phyloP scores from a whole-genome alignment of 2,888 invertebrate genomes.

The Papilio elwesi region DNA sequence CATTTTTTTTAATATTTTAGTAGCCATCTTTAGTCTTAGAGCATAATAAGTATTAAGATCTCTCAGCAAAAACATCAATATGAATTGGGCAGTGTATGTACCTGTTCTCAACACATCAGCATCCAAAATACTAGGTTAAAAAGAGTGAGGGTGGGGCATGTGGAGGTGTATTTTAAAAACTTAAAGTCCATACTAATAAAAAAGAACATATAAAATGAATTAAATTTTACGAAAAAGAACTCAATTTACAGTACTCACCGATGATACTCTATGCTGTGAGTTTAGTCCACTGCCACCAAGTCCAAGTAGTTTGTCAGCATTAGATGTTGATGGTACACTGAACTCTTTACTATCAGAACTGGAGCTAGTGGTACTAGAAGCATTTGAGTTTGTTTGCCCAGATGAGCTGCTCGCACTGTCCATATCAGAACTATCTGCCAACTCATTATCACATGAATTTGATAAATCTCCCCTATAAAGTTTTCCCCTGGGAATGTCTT shows the following conservation, averaged over 20 bases:
- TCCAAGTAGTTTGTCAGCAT: conserved; percentile 74
- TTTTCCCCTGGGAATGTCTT: conserved; percentile 75
- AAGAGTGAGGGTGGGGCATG: too few species aligned
- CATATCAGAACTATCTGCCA: conserved; percentile 57
- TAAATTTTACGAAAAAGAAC: not conserved
- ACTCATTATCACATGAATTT: conserved; percentile 59
- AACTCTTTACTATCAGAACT: conserved; percentile 73
- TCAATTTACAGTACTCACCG: conserved; percentile 52
- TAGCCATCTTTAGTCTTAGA: too few species aligned
- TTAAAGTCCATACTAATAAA: too few species aligned
- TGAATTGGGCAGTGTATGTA: too few species aligned
- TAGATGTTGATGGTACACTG: conserved; percentile 74
- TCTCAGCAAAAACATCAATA: too few species aligned
- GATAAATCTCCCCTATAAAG: conserved; percentile 70
- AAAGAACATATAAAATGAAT: too few species aligned
- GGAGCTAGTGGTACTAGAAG: conserved; percentile 71
- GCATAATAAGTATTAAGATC: too few species aligned
- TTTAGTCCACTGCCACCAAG: conserved; percentile 62
- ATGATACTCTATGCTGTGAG: conserved; percentile 60
- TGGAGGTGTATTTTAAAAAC: too few species aligned
- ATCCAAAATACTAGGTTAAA: too few species aligned
- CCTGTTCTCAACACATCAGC: too few species aligned
- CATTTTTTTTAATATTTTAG: too few species aligned
- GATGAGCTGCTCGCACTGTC: conserved; percentile 61
- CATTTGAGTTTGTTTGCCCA: conserved; percentile 70